A percentile compares a stretch with the other conserved stretches of the same genome.
These are phyloP conservation scores for Numida meleagris DNA, from an alignment of 2,113 vertebrate species.

Conservation along the genomic window DNA sequence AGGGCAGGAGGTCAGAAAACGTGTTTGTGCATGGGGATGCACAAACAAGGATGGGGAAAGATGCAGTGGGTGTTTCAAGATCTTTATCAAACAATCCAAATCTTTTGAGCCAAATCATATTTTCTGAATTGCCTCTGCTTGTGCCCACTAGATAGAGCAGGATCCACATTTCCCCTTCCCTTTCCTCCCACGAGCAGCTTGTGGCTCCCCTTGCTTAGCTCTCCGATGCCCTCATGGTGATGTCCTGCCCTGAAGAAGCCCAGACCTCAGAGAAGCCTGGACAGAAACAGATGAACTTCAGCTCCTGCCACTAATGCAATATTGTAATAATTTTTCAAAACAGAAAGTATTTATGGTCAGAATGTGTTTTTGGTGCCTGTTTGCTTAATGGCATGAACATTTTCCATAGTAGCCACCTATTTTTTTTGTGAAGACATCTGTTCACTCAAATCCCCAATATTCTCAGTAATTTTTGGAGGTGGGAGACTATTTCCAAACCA, in stretches of 20 bases:
- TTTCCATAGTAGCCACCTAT: background rate
- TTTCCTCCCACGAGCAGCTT: background rate
- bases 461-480: background rate
- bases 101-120: background rate
- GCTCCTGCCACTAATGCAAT: background rate
- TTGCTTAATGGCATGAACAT: slow-evolving; percentile 1
- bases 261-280: background rate
- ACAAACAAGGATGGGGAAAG: background rate
- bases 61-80: background rate
- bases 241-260: background rate
- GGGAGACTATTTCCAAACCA: background rate
- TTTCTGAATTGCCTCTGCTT: background rate
- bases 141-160: background rate
- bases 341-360: slow-evolving; percentile 39
- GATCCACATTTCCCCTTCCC: background rate
- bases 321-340: slow-evolving; percentile 37
- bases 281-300: slow-evolving; percentile 25
- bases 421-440: slow-evolving; percentile 5
- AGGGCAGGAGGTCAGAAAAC: background rate
- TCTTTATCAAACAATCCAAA: background rate
- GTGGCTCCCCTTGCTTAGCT: background rate
- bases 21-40: background rate
- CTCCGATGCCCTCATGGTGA: background rate
- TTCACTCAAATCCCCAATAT: background rate
- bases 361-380: background rate